Base-by-base conservation (phyloP, 2,797 vertebrate genomes). In the Tragopan temminckii region DNA sequence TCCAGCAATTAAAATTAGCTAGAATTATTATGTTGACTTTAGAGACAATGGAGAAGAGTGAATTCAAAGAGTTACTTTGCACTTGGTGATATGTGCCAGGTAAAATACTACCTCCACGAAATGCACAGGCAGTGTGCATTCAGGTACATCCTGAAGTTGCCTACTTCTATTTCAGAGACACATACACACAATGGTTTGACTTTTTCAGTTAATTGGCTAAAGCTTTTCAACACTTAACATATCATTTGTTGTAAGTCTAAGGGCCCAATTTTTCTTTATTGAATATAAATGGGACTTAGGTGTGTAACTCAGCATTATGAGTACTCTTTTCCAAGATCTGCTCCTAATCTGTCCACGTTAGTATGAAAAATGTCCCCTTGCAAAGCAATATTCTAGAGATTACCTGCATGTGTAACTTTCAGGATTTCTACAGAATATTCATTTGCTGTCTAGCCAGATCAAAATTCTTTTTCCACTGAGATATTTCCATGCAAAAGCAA, bases 391-490 rank as follows among this genome's bases (percentile, higher is more conserved):
- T 23, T 11, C 48, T 87, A 85, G 24, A 29, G 35, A 25, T 86
- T 59, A 71, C 43, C 79, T 4, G n/a, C 19, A 85, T 48, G 23
- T 75, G 53, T 45, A 82, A 43, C 33, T 87, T 78, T 66, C 91
- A 55, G 31, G 24, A 96, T 68, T 94, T 87, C 35, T 67, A 80
- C 71, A 55, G 70, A 67, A 57, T 77, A 93, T 69, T 91, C 66
- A 33, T 66, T 82, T 50, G 45, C 6, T 40, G 46, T 50, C 38
- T 81, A 78, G 7, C 87, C 76, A 91, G 87, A 95, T 94, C 48
- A 93, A 80, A 67, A 74, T 52, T 77, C 45, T 23, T 79, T 76
- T 89, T 79, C 42, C 36, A 20, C 42, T 29, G 66, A 76, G 18
- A 5, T 88, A 27, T 68, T 90, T 88, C 81, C 17, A 70, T 80